Conservation (phyloP, 1,140 invertebrate species). For the Lepidurus apus region DNA sequence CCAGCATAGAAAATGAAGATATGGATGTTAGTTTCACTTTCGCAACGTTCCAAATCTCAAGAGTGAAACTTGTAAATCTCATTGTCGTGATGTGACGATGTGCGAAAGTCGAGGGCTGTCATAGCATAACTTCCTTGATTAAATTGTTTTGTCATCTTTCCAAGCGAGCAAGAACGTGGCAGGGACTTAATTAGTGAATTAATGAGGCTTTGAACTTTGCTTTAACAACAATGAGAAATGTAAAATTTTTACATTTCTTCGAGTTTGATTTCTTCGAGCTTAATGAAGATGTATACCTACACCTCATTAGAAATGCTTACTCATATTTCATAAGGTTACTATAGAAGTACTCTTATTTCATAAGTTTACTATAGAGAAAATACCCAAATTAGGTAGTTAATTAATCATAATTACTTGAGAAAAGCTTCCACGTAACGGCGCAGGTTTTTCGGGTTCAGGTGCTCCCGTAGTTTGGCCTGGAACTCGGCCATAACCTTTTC, state of each 20-base stretch:
- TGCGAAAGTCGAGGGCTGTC: not conserved
- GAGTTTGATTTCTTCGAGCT: too few species aligned
- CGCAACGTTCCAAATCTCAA: too few species aligned
- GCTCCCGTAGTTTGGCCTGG: conserved; percentile 62
- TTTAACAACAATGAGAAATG: not conserved
- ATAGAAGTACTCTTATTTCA: too few species aligned
- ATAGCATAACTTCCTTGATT: not conserved
- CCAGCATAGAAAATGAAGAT: too few species aligned
- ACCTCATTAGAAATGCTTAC: too few species aligned
- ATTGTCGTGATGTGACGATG: not conserved
- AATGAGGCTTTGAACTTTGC: conserved; percentile 6
- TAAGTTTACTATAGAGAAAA: too few species aligned
- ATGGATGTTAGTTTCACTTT: too few species aligned
- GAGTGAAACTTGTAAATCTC: not conserved
- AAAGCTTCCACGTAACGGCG: conserved; percentile 75
- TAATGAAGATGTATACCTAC: too few species aligned
- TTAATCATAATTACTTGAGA: conserved; percentile 59
- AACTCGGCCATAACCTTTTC: conserved; percentile 72
- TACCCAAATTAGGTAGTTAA: not conserved
- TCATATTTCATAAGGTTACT: too few species aligned
- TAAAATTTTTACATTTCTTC: too few species aligned
- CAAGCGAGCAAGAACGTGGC: not conserved
- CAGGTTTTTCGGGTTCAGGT: conserved; percentile 78
- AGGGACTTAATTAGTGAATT: not conserved
- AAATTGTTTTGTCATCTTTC: not conserved